These are phyloP conservation scores for Globia sparganii DNA, from an alignment of 2,888 invertebrate genomes.

Conservation along the genomic window DNA sequence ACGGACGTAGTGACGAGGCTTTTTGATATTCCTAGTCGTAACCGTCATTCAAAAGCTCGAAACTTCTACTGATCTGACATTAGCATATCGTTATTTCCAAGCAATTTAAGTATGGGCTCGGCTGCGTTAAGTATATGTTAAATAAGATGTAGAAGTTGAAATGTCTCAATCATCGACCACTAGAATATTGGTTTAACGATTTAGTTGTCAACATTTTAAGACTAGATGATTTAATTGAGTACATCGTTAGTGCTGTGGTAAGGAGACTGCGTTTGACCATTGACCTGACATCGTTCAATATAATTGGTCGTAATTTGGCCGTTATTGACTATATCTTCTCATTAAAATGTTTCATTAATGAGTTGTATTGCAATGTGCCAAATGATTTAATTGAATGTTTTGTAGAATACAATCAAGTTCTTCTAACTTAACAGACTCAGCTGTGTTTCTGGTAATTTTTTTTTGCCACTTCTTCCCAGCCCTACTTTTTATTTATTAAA, in stretches of 20 bases:
- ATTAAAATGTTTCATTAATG: neutral
- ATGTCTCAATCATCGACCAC: slow-evolving; percentile 25
- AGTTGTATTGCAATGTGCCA: neutral
- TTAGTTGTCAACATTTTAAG: slow-evolving; percentile 23
- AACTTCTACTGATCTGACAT: neutral
- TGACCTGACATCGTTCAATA: slow-evolving; percentile 15
- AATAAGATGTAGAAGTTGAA: slow-evolving; percentile 23
- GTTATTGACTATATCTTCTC: neutral
- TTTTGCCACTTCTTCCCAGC: no score
- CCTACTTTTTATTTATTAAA: no score
- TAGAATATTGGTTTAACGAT: slow-evolving; percentile 4
- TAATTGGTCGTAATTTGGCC: neutral
- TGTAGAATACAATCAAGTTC: neutral
- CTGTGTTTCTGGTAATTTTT: no score
- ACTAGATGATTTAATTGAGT: slow-evolving; percentile 15
- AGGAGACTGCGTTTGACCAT: slow-evolving; percentile 14
- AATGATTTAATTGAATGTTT: neutral
- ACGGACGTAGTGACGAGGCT: neutral
- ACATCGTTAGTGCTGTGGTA: neutral
- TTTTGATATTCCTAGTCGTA: no score
- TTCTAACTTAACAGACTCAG: no score
- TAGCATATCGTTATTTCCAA: neutral
- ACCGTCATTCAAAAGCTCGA: neutral
- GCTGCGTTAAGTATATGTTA: neutral
- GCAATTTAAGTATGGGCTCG: slow-evolving; percentile 17